phyloP scores from a whole-genome alignment of 2,113 vertebrate species.

The Urocolius indicus region DNA sequence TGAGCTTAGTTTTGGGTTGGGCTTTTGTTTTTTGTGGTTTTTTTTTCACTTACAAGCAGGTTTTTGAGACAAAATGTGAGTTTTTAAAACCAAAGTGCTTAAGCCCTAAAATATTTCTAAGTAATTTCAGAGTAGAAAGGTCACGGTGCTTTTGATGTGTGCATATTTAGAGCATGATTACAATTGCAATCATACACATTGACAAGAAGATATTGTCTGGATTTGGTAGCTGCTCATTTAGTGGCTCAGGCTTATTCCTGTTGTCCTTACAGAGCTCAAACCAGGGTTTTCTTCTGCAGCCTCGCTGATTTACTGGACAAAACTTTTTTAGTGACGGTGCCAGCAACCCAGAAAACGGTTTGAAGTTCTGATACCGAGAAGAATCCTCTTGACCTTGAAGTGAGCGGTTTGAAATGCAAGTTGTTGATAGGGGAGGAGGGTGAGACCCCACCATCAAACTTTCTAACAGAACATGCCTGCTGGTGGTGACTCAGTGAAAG shows the following conservation, averaged over 20 bases:
- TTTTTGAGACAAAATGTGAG: background rate
- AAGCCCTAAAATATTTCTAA: slow-evolving; percentile 17
- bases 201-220: slow-evolving; percentile 43
- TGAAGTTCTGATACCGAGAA: background rate
- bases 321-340: background rate
- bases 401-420: background rate
- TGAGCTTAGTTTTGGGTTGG: background rate
- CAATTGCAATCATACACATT: slow-evolving; percentile 25
- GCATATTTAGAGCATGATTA: slow-evolving; percentile 39
- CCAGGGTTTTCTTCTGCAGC: background rate
- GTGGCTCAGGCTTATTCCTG: slow-evolving; percentile 49
- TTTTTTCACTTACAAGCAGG: background rate
- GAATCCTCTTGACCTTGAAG: slow-evolving; percentile 3
- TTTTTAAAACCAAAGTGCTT: slow-evolving; percentile 20
- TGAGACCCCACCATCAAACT: background rate
- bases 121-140: slow-evolving; percentile 56
- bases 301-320: background rate
- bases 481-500: background rate
- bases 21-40: background rate
- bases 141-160: slow-evolving; percentile 7
- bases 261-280: background rate
- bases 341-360: background rate
- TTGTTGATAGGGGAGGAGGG: background rate
- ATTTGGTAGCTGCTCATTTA: slow-evolving; percentile 57
- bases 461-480: background rate